Evolutionary conservation across 2,113 vertebrate genomes (phyloP), one percentile per base, ranked within the genome.

Genomic region (Archocentrus centrarchus): DNA sequence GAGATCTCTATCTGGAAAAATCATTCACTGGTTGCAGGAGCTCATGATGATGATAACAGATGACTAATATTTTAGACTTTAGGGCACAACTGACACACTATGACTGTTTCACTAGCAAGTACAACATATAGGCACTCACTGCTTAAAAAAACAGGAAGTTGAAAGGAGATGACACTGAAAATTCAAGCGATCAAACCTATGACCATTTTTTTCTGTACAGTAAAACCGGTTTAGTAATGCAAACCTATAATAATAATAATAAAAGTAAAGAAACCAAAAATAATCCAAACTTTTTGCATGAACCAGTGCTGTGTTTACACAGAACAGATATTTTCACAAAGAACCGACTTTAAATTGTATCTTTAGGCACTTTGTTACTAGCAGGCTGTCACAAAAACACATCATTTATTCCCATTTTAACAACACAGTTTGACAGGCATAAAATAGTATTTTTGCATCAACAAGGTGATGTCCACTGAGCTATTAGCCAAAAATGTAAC

Each of bases 1-100:
- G 39, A 93, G 81, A 73, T 80, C 50, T 76, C 59, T 83, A 68
- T 80, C 79, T 47, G 7, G 20, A 60, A 84, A 32, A 86, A 88
- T 82, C 13, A 37, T 79, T 84, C 75, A 78, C 62, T 47, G 80
- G 82, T 44, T 81, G 61, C 58, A 53, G 55, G 37, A 27, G 79
- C 77, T 80, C 30, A 47, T 59, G 76, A 75, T 76, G 73, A 75
- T 39, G 75, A 87, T 80, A 58, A 79, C 73, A 39, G 64, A 80
- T 55, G 18, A 58, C 32, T 30, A 47, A 75, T 75, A 68, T 83
- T 59, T 58, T 11, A 37, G 57, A 39, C 39, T 61, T 59, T 47
- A 53, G 70, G 53, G 35, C 62, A 79, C 60, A 79, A 50, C 15
- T 81, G 50, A 70, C 4, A 59, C 1, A 13, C 79, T 39, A 13